Percentiles rank a stretch among this genome's conserved stretches.
Evolutionary conservation across 2,888 invertebrate genomes (phyloP).

Genomic region (Branchipolynoe longqiensis): DNA sequence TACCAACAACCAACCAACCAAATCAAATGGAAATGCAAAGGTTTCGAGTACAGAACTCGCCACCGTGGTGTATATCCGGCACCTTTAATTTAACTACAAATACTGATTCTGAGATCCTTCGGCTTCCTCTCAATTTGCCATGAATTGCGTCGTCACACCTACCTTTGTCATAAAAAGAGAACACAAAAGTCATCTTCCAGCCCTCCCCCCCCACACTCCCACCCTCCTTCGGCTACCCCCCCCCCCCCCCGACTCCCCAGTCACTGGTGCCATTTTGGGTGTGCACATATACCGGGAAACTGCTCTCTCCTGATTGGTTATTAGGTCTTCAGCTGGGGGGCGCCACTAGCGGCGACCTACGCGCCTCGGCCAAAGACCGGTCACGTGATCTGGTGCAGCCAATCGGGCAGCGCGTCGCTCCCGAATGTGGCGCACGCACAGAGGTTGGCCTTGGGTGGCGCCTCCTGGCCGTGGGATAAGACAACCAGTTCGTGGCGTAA

Average conservation of each 20-base stretch:
- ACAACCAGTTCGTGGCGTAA: constrained; percentile 30
- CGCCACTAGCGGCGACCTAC: constrained; percentile 22
- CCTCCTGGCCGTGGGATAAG: constrained; percentile 19
- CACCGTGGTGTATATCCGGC: too few species aligned
- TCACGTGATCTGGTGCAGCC: constrained; percentile 43
- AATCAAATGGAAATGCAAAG: too few species aligned
- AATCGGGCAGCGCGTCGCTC: constrained; percentile 37
- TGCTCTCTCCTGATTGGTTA: constrained; percentile 33
- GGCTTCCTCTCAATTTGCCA: too few species aligned
- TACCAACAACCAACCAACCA: too few species aligned
- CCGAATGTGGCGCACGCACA: constrained; percentile 31
- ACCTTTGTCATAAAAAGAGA: too few species aligned
- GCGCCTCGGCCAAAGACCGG: constrained; percentile 42
- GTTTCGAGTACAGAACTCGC: too few species aligned
- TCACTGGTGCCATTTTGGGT: background rate
- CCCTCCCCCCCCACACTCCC: too few species aligned
- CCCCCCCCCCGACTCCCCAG: background rate
- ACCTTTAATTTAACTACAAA: too few species aligned
- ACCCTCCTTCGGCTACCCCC: too few species aligned
- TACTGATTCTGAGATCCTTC: too few species aligned
- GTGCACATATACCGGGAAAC: background rate
- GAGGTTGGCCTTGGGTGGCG: constrained; percentile 30
- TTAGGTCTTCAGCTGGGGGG: constrained; percentile 30
- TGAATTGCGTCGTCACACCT: too few species aligned
- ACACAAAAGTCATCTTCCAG: too few species aligned